Conservation (phyloP, 2,888 invertebrate species). For the Tryphoninae sp. region DNA sequence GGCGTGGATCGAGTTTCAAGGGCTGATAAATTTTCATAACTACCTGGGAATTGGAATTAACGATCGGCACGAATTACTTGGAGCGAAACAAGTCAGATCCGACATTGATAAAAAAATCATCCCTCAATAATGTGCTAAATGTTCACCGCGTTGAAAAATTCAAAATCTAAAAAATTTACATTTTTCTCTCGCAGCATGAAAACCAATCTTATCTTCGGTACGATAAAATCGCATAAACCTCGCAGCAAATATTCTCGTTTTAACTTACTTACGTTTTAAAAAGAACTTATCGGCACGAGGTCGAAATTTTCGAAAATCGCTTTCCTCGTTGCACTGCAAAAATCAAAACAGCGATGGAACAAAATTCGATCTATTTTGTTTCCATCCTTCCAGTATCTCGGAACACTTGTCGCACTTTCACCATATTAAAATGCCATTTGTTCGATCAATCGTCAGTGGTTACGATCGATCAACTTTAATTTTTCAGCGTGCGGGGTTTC, state of each 20-base stretch:
- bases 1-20: conserved; percentile 25
- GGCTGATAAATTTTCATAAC: conserved; percentile 46
- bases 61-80: conserved; percentile 18
- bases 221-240: conserved; percentile 44
- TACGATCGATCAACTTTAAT: conserved; percentile 38
- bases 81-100: not conserved
- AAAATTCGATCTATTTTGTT: not conserved
- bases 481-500: conserved; percentile 12
- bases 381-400: conserved; percentile 11
- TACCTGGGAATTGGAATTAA: conserved; percentile 39
- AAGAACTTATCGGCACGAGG: conserved; percentile 17
- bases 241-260: conserved; percentile 56
- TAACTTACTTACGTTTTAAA: conserved; percentile 49
- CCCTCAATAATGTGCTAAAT: not conserved
- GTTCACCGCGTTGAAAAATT: too few species aligned
- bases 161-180: conserved; percentile 27
- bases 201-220: conserved; percentile 23
- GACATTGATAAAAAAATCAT: not conserved
- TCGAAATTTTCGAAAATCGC: conserved; percentile 11
- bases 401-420: conserved; percentile 53
- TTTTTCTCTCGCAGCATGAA: conserved; percentile 12
- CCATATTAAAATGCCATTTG: conserved; percentile 6
- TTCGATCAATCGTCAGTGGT: conserved; percentile 19
- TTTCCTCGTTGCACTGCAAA: conserved; percentile 18
- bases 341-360: not conserved